A percentile compares a stretch with the other conserved stretches of the same genome.
phyloP scores from a whole-genome alignment of 2,113 vertebrate genomes.

The Ciconia stormi region DNA sequence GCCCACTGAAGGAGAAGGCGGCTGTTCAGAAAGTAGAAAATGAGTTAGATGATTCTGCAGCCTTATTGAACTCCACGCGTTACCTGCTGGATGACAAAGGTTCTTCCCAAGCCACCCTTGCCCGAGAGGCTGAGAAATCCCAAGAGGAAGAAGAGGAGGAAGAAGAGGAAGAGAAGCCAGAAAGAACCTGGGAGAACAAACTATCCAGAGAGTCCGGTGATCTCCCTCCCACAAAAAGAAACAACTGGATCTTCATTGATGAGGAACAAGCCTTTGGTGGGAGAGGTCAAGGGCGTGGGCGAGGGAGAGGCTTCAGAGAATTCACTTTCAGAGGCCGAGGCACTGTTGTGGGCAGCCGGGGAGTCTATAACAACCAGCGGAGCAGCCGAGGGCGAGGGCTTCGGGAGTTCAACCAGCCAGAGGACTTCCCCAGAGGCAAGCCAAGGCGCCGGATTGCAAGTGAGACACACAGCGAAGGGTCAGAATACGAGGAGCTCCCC shows the following conservation, averaged over 20 bases:
- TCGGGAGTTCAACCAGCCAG: conserved; percentile 82
- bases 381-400: conserved; percentile 79
- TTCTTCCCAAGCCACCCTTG: conserved; percentile 7
- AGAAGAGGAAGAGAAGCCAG: conserved; percentile 77
- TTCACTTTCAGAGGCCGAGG: conserved; percentile 86
- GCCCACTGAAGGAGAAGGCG: conserved; percentile 77
- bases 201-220: conserved; percentile 78
- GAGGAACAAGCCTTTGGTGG: conserved; percentile 95
- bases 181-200: conserved; percentile 81
- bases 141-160: conserved; percentile 77
- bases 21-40: conserved; percentile 64
- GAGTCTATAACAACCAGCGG: conserved; percentile 76
- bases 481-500: conserved; percentile 94
- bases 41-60: conserved; percentile 78
- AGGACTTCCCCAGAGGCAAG: conserved; percentile 87
- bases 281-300: conserved; percentile 83
- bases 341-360: not conserved
- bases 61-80: conserved; percentile 59
- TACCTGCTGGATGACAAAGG: conserved; percentile 75
- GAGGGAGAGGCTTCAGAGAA: conserved; percentile 89
- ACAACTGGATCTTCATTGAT: conserved; percentile 98
- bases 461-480: conserved; percentile 94
- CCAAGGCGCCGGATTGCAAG: conserved; percentile 90
- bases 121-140: conserved; percentile 72
- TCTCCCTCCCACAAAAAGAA: conserved; percentile 82